Evolutionary conservation across 2,797 vertebrate species (phyloP).

Genomic region (Coccyzus lansbergi): DNA sequence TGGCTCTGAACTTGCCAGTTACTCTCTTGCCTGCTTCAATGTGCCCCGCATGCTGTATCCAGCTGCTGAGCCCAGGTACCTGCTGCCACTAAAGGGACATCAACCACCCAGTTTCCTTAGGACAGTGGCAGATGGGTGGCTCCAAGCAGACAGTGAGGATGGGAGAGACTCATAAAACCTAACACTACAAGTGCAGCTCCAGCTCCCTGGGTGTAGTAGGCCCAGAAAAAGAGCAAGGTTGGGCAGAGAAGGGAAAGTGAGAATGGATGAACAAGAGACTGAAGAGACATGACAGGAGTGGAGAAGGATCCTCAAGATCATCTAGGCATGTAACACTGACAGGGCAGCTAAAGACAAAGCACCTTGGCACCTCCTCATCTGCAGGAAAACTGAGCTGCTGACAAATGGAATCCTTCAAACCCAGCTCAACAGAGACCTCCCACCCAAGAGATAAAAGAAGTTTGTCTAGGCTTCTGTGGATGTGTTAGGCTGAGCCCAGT

Average conservation of each 20-base stretch:
- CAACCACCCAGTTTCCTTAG: background rate
- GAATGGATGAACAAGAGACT: background rate
- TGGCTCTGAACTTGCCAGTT: background rate
- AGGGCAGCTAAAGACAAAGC: background rate
- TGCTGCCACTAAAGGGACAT: background rate
- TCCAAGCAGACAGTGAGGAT: background rate
- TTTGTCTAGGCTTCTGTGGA: background rate
- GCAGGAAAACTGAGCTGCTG: background rate
- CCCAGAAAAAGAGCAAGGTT: background rate
- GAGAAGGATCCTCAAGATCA: background rate
- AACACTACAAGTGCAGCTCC: background rate
- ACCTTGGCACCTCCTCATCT: background rate
- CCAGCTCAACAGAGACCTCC: background rate
- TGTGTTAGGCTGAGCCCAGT: background rate
- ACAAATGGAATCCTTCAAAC: background rate
- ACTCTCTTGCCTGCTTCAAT: accelerated
- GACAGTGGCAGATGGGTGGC: background rate
- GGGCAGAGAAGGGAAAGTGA: background rate
- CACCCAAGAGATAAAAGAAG: background rate
- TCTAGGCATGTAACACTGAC: background rate
- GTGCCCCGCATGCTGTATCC: background rate
- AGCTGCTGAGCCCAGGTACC: background rate
- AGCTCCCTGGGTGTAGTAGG: background rate
- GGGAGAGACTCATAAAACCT: background rate
- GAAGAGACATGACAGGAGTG: background rate